Base-by-base conservation (phyloP, 2,797 vertebrate genomes). In the Echiichthys vipera region DNA sequence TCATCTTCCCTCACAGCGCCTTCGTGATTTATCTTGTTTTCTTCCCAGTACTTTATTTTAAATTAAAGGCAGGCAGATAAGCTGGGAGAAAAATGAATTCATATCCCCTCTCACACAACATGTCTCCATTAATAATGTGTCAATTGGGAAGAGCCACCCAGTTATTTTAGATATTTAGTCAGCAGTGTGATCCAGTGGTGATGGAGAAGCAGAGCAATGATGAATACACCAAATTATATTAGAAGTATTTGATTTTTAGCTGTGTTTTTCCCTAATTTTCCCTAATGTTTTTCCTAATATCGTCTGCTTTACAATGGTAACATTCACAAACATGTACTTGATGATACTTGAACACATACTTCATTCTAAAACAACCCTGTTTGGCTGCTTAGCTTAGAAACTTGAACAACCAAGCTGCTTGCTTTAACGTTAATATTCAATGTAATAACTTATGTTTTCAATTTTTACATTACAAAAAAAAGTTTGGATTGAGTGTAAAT, bases 1-100 rank as follows among this genome's bases (percentile, higher is more conserved):
- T 84, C 39, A 65, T 77, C 68, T 73, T 51, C 53, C 36, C 65
- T 67, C 66, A 53, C 20, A 36, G 65, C 76, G 77, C 24, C 47
- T 59, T 84, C 56, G 45, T 82, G 62, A 78, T 83, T 88, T 75
- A 69, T 36, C 69, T 71, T 55, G 65, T 85, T 88, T 84, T 80
- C 46, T 65, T 81, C 51, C 51, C 58, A 68, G 61, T 53, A 62
- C 67, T 71, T 46, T 74, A 43, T 83, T 89, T 77, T 71, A 86
- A 86, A 84, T 89, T 76, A 76, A 51, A 80, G 45, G 27, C 40
- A 27, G 58, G 39, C 53, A 61, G 63, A 84, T 76, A 86, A 83
- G 63, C 43, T 54, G 25, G 14, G 45, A 62, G 39, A 68, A 71
- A 80, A 71, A 53, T 49, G 13, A 84, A 78, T 81, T 74, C 43